Conservation (phyloP, 2,888 invertebrate species). For the Apamea sordens region DNA sequence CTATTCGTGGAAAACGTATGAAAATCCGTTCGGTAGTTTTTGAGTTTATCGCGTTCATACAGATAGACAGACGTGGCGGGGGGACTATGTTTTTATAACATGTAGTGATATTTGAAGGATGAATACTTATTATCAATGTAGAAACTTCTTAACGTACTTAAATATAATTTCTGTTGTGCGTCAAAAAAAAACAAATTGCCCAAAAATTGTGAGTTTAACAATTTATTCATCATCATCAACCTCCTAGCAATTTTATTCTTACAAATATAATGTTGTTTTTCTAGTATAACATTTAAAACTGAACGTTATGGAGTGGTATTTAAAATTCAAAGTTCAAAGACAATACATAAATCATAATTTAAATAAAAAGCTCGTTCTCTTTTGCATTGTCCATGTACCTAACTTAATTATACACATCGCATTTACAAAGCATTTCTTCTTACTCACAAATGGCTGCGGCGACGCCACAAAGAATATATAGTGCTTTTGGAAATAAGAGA, state of each 20-base stretch:
- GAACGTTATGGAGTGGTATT: not conserved
- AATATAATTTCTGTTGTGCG: not conserved
- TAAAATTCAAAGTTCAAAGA: not conserved
- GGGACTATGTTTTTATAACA: no score
- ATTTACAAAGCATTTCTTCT: conserved; percentile 7
- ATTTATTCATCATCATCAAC: not conserved
- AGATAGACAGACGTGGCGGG: no score
- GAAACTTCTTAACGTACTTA: not conserved
- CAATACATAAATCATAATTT: not conserved
- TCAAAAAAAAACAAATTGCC: not conserved
- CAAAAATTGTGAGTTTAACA: not conserved
- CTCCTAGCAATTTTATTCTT: not conserved
- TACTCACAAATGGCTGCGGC: conserved; percentile 16
- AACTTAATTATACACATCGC: conserved; percentile 19
- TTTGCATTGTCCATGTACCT: not conserved
- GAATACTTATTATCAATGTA: no score
- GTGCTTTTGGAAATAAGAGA: conserved; percentile 13
- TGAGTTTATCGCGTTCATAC: no score
- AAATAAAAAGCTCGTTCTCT: conserved; percentile 13
- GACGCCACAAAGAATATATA: conserved; percentile 22
- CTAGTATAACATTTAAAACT: not conserved
- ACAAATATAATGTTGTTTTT: not conserved
- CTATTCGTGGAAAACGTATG: no score
- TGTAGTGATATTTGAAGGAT: no score
- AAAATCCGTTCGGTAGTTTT: no score